phyloP scores from a whole-genome alignment of 2,113 vertebrate genomes.

The Lethenteron reissneri region DNA sequence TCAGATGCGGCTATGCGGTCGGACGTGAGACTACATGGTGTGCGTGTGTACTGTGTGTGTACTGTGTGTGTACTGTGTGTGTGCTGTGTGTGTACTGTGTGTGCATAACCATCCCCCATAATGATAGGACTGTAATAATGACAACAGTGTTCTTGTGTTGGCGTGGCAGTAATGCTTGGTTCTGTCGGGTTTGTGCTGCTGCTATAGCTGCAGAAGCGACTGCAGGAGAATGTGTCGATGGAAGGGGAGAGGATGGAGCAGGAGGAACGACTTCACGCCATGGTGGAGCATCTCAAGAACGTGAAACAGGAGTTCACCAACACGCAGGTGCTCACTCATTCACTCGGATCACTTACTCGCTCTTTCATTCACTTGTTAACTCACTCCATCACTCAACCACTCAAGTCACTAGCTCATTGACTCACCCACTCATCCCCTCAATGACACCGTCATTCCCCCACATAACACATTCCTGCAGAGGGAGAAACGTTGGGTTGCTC shows the following conservation, averaged over 20 bases:
- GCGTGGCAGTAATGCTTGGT: not conserved
- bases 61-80: too few species aligned
- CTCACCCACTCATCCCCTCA: too few species aligned
- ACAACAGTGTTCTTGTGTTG: not conserved
- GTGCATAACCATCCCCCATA: not conserved
- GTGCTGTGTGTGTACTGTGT: not conserved
- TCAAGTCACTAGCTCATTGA: too few species aligned
- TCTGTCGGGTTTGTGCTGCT: not conserved
- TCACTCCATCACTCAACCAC: too few species aligned
- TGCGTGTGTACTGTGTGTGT: too few species aligned
- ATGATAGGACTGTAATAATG: not conserved
- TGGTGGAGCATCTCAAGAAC: slow-evolving; percentile 33
- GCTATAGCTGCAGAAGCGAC: slow-evolving; percentile 35
- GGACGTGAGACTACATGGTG: too few species aligned
- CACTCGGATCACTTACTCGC: too few species aligned
- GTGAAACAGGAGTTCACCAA: slow-evolving; percentile 39
- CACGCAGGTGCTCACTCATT: slow-evolving; percentile 32
- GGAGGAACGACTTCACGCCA: slow-evolving; percentile 30
- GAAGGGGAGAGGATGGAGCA: slow-evolving; percentile 25
- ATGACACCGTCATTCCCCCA: too few species aligned
- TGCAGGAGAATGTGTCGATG: slow-evolving; percentile 25
- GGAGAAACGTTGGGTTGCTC: too few species aligned
- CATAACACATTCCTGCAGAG: too few species aligned
- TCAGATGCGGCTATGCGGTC: too few species aligned
- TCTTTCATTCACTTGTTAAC: too few species aligned